Evolutionary conservation across 2,888 invertebrate species (phyloP), one percentile per base, ranked within the genome.

Genomic region (Nemotelus pantherinus): DNA sequence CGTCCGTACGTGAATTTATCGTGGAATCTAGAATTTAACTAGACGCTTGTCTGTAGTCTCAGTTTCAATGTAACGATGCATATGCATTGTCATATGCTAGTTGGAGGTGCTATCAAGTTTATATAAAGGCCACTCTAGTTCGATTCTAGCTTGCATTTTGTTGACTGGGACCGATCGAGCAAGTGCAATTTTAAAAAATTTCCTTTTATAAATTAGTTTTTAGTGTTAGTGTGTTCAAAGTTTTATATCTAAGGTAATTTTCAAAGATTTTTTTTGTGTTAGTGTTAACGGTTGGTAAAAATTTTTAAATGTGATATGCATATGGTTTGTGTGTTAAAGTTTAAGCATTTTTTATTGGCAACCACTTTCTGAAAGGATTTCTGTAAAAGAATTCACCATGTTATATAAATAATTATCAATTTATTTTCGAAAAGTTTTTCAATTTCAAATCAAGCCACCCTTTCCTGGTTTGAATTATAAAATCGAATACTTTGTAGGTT

Each of bases 121-220:
- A 76, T 77, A 77, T 77, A 77, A 77, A 77, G 76, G 76, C 53
- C 47, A 25, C 25, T n/a, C 58, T 67, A 55, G 53, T 41, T 58
- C 43, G 45, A 45, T 68, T 39, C 58, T 77, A 57, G 76, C 44
- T 58, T 67, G 76, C 76, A 77, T 77, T 75, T 68, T 77, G 76
- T 77, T 58, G 65, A 65, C 58, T 67, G 76, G 65, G 58, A 57
- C 58, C 68, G 64, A 41, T 77, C 67, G 48, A 77, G 53, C 44
- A 77, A 65, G 76, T 77, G 76, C 76, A 67, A 76, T 64, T 48
- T 72, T 45, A 4, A 57, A 58, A 57, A 72, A 7, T 55, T 58
- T 72, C 55, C 60, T 60, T 74, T 74, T 60, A 47, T 74, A 25
- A 25, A 25, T 25, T 25, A 74, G 74, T 74, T 45, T 63, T 47